phyloP scores from a whole-genome alignment of 2,888 invertebrate genomes.

The Dynastes grantii region DNA sequence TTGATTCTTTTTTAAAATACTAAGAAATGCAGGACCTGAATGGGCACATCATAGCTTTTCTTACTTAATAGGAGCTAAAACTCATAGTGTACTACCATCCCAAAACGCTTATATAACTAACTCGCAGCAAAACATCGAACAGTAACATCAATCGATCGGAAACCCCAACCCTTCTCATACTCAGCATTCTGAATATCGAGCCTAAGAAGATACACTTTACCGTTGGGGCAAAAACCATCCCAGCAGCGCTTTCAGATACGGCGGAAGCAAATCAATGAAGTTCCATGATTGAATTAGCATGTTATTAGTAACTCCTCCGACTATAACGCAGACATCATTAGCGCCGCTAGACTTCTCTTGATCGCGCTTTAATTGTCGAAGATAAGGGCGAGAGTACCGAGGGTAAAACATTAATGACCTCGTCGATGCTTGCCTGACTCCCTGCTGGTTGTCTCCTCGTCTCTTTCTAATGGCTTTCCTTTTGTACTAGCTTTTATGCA shows the following conservation, averaged over 20 bases:
- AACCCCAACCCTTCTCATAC: not conserved
- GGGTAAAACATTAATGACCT: conserved; percentile 50
- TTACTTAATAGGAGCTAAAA: not conserved
- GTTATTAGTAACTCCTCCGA: conserved; percentile 53
- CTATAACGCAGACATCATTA: conserved; percentile 52
- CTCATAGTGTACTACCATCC: not conserved
- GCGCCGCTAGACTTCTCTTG: conserved; percentile 49
- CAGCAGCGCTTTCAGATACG: not conserved
- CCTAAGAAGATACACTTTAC: not conserved
- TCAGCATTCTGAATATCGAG: not conserved
- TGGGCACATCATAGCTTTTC: no score
- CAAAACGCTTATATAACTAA: no score
- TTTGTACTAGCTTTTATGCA: not conserved
- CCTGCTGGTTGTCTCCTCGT: not conserved
- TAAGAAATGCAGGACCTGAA: no score
- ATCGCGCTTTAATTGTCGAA: conserved; percentile 51
- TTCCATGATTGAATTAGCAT: conserved; percentile 54
- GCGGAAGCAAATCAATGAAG: conserved; percentile 42
- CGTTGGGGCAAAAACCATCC: not conserved
- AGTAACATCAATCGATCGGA: not conserved
- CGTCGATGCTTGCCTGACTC: not conserved
- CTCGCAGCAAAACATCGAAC: no score
- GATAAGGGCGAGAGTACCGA: conserved; percentile 47
- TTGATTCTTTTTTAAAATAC: no score
- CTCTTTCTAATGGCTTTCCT: not conserved